Conservation (phyloP, 2,113 vertebrate species). For the Turdus rufiventris region DNA sequence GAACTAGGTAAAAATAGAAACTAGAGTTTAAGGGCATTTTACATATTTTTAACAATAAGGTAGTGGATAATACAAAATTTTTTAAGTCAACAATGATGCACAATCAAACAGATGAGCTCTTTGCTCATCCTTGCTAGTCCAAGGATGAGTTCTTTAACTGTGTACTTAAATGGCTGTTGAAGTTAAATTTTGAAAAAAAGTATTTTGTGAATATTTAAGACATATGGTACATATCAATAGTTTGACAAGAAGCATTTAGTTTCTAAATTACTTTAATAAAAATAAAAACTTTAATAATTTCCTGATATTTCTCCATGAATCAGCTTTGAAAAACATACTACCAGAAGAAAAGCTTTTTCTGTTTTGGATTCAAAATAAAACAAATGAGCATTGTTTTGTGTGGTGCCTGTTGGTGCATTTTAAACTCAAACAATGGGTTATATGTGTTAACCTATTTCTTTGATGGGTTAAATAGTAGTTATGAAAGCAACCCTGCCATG, state of each 20-base stretch:
- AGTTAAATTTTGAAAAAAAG: neutral
- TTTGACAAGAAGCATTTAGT: neutral
- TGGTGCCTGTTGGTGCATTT: constrained; percentile 17
- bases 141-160: neutral
- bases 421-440: neutral
- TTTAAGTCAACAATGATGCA: neutral
- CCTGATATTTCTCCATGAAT: neutral
- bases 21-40: neutral
- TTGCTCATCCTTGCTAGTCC: neutral
- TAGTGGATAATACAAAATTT: neutral
- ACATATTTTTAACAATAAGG: neutral
- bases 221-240: neutral
- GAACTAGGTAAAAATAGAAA: neutral
- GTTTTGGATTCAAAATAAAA: neutral
- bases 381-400: neutral
- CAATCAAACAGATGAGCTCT: neutral
- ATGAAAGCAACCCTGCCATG: neutral
- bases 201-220: neutral
- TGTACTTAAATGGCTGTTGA: neutral
- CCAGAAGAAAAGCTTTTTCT: neutral
- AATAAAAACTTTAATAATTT: neutral
- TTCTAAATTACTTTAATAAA: neutral
- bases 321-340: neutral
- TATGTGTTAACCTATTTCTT: neutral
- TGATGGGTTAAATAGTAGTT: neutral